Evolutionary conservation across 1,140 invertebrate species (phyloP), one percentile per base, ranked within the genome.

Genomic region (Mesaphorura yosii): DNA sequence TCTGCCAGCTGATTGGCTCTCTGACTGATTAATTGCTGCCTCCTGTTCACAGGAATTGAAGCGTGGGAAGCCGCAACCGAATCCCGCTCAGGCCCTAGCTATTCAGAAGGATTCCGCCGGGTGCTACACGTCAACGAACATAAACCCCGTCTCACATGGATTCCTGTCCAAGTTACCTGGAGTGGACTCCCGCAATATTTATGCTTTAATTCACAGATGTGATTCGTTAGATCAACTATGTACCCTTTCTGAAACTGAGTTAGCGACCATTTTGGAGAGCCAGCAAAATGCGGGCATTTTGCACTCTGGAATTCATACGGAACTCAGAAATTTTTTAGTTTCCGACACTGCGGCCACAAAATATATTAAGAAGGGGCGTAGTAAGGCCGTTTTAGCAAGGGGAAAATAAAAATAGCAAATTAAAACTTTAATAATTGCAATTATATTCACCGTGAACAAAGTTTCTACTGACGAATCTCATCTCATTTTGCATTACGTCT

Each of bases 121-220:
- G 14, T 27, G 27, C 15, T 38, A 54, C 14, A 20, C 39, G 19
- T 20, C 20, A 22, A 53, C 57, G 54, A 80, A 82, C 67, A 90
- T 82, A 65, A 90, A 89, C 69, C 71, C 76, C 22, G 70, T 72
- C 44, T 78, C 88, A 45, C 65, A 78, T 71, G 89, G 95, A 73
- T 88, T 97, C 67, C 70, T 96, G 20, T 74, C 84, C 12, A 89
- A 89, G 69, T 73, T 98, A 62, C 92, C 92, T 0, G 92, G 92
- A 4, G 77, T 96, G 3, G 84, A 82, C 62, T 82, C 84, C 0
- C 89, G 88, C 70, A 96, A 95, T 70, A 77, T 93, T 5, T 75
- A 79, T 48, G 62, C 68, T 1, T 71, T 96, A 50, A 74, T 96
- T 71, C 83, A 86, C 57, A 81, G 82, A 66, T 84, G 88, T 1